phyloP scores from a whole-genome alignment of 1,140 invertebrate genomes.

The Pogonomyrmex barbatus region DNA sequence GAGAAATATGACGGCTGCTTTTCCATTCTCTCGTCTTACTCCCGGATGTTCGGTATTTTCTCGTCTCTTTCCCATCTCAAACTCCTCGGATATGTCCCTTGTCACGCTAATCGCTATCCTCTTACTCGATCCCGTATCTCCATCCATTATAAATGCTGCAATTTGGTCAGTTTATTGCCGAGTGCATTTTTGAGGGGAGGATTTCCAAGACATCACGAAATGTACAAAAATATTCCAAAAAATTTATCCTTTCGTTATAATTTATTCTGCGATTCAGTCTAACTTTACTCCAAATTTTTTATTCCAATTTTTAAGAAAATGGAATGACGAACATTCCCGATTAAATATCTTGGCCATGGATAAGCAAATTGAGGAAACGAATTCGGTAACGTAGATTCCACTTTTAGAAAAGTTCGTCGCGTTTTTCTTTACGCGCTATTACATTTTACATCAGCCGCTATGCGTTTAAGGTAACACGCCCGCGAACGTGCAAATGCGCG shows the following conservation, averaged over 20 bases:
- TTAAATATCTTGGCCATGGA: background rate
- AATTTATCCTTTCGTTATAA: background rate
- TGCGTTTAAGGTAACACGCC: constrained; percentile 10
- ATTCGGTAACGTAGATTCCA: background rate
- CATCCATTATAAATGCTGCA: constrained; percentile 23
- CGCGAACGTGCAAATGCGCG: constrained; percentile 38
- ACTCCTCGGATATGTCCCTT: background rate
- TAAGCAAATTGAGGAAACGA: background rate
- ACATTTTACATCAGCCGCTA: constrained; percentile 14
- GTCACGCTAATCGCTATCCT: constrained; percentile 32
- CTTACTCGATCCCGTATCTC: constrained; percentile 1
- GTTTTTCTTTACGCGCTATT: background rate
- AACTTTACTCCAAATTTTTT: background rate
- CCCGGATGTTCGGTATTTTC: constrained; percentile 34
- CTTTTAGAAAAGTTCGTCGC: background rate
- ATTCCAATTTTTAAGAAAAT: background rate
- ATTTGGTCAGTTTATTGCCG: constrained; percentile 40
- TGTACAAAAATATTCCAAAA: background rate
- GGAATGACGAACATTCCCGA: background rate
- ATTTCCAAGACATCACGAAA: background rate
- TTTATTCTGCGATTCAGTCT: background rate
- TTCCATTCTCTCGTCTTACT: constrained; percentile 36
- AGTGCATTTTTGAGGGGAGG: background rate
- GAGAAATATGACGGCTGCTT: constrained; percentile 60
- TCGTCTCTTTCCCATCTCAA: constrained; percentile 31